Evolutionary conservation across 2,113 vertebrate species (phyloP), one percentile per base, ranked within the genome.

Genomic region (Hiodon tergisus): DNA sequence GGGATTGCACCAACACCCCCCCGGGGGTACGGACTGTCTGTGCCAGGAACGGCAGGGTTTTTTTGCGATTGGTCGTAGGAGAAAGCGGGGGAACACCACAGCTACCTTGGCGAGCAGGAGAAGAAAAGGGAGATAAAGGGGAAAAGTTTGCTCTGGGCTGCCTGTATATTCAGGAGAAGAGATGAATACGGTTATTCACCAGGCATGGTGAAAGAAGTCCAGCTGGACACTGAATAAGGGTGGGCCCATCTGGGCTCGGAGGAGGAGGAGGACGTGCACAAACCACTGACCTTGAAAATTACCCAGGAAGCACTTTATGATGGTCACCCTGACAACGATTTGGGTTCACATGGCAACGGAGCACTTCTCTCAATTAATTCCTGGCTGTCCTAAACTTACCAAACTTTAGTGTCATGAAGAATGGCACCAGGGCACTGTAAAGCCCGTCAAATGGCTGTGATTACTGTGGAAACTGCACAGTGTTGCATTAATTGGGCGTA

Each of bases 231-330:
- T 87, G 84, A 89, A 87, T 88, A 88, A 87, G 86, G 88, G 85
- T 86, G 84, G 85, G 85, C 89, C 85, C 88, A 87, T 90, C 88
- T 88, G 89, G 85, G 87, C 77, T 85, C 85, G 86, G 84, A 86
- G 88, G 88, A 88, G 87, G 85, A 86, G 86, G 84, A 86, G 88
- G 88, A 88, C 87, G 85, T 89, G 87, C 89, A 90, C 86, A 89
- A 91, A 89, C 88, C 89, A 87, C 87, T 91, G 88, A 91, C 89
- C 91, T 91, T 87, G 85, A 90, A 89, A 89, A 89, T 90, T 90
- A 89, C 88, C 86, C 87, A 90, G 89, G 88, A 91, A 90, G 86
- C 89, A 89, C 88, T 91, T 87, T 87, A 84, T 88, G 86, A 87
- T 84, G 86, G 88, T 91, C 86, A 80, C 88, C 89, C 83, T 86